These are phyloP conservation scores for Ditylenchus dipsaci DNA, from an alignment of 1,140 invertebrate genomes.

Conservation along the genomic window DNA sequence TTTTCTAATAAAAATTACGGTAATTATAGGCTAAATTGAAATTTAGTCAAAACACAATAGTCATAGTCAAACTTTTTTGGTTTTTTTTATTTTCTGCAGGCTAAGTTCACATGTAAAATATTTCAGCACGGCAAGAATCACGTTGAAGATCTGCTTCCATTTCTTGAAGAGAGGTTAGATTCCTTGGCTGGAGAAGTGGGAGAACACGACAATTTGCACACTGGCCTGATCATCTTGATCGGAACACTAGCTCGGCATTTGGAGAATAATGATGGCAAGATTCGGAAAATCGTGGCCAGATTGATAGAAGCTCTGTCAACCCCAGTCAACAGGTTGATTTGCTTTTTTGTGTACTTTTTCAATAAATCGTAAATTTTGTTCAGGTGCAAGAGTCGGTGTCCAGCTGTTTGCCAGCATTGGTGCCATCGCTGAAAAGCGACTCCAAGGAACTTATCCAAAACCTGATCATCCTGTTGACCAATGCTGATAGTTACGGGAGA, in stretches of 20 bases:
- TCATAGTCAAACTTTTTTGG: no score
- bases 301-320: constrained; percentile 85
- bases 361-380: constrained; percentile 7
- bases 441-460: constrained; percentile 80
- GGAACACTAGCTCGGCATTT: constrained; percentile 90
- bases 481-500: constrained; percentile 91
- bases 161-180: constrained; percentile 68
- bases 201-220: constrained; percentile 83
- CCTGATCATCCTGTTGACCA: constrained; percentile 78
- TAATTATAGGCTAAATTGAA: no score
- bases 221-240: constrained; percentile 93
- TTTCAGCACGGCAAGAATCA: constrained; percentile 35
- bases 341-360: constrained; percentile 2
- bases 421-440: constrained; percentile 83
- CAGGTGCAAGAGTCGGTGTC: constrained; percentile 95
- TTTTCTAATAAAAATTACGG: no score
- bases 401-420: constrained; percentile 86
- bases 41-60: no score
- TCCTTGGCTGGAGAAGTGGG: constrained; percentile 77
- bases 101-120: background rate
- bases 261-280: constrained; percentile 80
- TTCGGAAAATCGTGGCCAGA: constrained; percentile 83
- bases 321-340: constrained; percentile 76
- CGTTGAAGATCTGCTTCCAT: constrained; percentile 71
- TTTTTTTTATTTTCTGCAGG: no score